Base-by-base conservation (phyloP, 2,797 vertebrate species). In the Tenualosa thibaudeaui region DNA sequence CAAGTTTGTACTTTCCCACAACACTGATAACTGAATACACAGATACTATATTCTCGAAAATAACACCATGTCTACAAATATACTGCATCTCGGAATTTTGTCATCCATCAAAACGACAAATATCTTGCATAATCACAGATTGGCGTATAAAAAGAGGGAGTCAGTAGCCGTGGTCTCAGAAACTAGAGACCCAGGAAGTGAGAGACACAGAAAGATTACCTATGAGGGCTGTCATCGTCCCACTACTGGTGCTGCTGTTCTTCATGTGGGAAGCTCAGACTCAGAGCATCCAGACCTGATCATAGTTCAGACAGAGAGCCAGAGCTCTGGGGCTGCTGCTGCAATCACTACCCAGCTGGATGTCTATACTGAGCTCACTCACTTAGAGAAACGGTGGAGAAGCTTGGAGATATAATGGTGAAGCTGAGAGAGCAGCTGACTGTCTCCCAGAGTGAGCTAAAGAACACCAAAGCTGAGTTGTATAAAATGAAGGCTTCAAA, bases 251-350 rank as follows among this genome's bases (percentile, higher is more conserved):
- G 86, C 87, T 50, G 71, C 81, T 49, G 86, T 84, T 85, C 86
- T 85, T 68, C 88, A 62, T 62, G 58, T 62, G n/a, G 10, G 58
- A n/a, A 62, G 58, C 58, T 62, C 58, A 62, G 58, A 24, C 58
- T 62, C 58, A 24, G 58, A 62, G 58, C 58, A 62, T 22, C 58
- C 58, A 62, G 58, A 62, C 58, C 58, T 62, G 58, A 26, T n/a
- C n/a, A n/a, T n/a, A 62, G 58, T 62, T 62, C 58, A 62, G 89
- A 87, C 85, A 60, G 13, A 46, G 19, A 51, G 86, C 85, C 88
- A 87, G 60, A 75, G 82, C 82, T 84, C 53, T 24, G n/a, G 62
- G 82, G 46, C n/a, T 87, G 58, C 58, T 62, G 58, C n/a, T 62
- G 58, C 22, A 24, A 5, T 24, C 58, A n/a, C 58, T 62, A 62